Evolutionary conservation across 2,797 vertebrate genomes (phyloP), one percentile per base, ranked within the genome.

Genomic region (Hypotaenidia philippensis): DNA sequence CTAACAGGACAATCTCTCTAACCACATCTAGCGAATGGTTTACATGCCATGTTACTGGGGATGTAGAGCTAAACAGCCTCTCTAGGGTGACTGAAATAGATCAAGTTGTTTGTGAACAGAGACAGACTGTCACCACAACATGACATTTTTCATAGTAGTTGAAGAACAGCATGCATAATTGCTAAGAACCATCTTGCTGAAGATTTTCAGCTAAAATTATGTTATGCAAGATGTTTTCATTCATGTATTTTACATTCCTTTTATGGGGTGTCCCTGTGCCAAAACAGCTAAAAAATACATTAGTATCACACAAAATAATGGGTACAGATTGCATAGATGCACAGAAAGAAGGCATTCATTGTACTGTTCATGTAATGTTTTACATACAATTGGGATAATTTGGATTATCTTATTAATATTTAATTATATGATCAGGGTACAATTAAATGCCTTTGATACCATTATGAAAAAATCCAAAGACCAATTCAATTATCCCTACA

Each of bases 401-500:
- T 52, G 63, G 27, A 91, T 71, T 77, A 89, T 65, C 64, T 88
- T 63, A 82, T 47, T 71, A 74, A 60, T 78, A 89, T 69, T 95
- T 91, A 83, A 91, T 78, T 91, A 89, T 74, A 77, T 23, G 45
- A 89, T 69, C 49, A 76, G 84, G 21, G 89, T 31, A 89, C 29
- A 83, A 66, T 74, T 72, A 89, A 75, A 87, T n/a, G 53, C 26
- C 61, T 87, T 81, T 87, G 74, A 88, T 71, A 76, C 90, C 87
- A 64, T 83, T 91, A 87, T 85, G 90, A 89, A 81, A 36, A 84
- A 90, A 90, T 55, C 18, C 38, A 93, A 84, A 94, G 52, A 61
- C 63, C 47, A 90, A 40, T 87, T 91, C 55, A 91, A 87, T 93
- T 92, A 92, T 66, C 66, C 55, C 45, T 26, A 32, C 82, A 56